Percentiles rank a stretch among this genome's conserved stretches.
These are phyloP conservation scores for Protobothrops mucrosquamatus DNA, from an alignment of 2,113 vertebrate species.

Conservation along the genomic window DNA sequence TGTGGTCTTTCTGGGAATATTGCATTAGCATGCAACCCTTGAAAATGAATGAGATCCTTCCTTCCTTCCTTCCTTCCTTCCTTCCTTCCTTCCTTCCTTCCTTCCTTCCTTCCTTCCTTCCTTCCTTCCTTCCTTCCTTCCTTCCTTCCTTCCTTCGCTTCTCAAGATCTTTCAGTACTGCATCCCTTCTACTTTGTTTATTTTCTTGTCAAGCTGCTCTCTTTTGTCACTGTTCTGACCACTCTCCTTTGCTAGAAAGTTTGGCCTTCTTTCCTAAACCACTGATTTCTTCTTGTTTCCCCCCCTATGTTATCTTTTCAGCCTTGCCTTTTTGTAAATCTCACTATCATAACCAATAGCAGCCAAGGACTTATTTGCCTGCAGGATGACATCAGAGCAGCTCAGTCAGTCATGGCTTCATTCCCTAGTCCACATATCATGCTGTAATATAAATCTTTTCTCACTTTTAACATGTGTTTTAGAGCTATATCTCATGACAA, in stretches of 20 bases:
- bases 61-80: not conserved
- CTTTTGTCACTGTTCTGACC: not conserved
- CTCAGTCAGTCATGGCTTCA: not conserved
- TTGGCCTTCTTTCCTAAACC: not conserved
- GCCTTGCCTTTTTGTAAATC: not conserved
- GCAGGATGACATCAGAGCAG: not conserved
- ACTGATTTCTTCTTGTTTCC: too few relatives aligned
- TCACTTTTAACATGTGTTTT: not conserved
- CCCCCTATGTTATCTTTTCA: not conserved
- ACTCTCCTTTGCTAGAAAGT: not conserved
- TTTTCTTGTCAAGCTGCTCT: not conserved
- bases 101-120: too few relatives aligned
- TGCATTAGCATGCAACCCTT: not conserved
- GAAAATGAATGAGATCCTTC: not conserved
- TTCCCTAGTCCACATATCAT: not conserved
- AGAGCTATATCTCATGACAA: not conserved
- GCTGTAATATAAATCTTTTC: not conserved
- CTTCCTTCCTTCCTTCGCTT: not conserved
- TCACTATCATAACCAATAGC: not conserved
- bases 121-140: not conserved
- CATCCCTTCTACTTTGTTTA: not conserved
- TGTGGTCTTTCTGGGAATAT: constrained; percentile 3
- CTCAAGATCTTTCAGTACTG: not conserved
- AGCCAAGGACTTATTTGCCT: not conserved
- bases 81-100: too few relatives aligned